Evolutionary conservation across 2,113 vertebrate genomes (phyloP), one percentile per base, ranked within the genome.

Genomic region (Rhinogobius similis): DNA sequence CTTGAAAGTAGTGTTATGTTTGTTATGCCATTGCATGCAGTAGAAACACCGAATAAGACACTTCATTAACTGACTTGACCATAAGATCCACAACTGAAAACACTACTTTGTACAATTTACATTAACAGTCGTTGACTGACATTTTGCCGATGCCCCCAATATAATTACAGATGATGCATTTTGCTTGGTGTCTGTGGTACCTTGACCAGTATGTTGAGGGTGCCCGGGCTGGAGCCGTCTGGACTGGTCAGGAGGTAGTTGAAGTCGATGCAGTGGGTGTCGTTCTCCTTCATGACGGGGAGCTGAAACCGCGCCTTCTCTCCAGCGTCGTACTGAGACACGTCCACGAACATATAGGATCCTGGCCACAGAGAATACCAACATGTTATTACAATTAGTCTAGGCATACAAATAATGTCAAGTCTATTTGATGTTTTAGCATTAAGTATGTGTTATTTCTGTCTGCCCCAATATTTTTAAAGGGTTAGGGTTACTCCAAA

Each of bases 201-300:
- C 79, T 96, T 95, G 56, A 99, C 98, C 4, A 98, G 88, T 75
- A 99, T 92, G 74, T 99, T 98, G 73, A 99, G 74, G 12, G 96
- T 95, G 43, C 98, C 98, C 0, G 97, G 96, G 84, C 93, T 96
- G 85, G 91, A 78, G 52, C 95, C 94, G 0, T 94, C 96, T 12
- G 94, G 94, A 80, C 94, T 95, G 68, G 93, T 94, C 50, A 99
- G 90, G 50, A 97, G 91, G 89, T 99, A 99, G 92, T 95, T 99
- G 89, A 99, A 99, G 90, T 99, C 97, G 0, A 99, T 97, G 68
- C 98, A 99, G 85, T 99, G 98, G 2, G 98, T 99, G 80, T 99
- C 98, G 0, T 99, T 99, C 88, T 99, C 97, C 86, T 98, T 99
- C 97, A 99, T 98, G 0, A 96, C 93, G 0, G 97, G 97, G 74